Conservation (phyloP, 2,113 vertebrate species). For the Lamprologus lemairii region DNA sequence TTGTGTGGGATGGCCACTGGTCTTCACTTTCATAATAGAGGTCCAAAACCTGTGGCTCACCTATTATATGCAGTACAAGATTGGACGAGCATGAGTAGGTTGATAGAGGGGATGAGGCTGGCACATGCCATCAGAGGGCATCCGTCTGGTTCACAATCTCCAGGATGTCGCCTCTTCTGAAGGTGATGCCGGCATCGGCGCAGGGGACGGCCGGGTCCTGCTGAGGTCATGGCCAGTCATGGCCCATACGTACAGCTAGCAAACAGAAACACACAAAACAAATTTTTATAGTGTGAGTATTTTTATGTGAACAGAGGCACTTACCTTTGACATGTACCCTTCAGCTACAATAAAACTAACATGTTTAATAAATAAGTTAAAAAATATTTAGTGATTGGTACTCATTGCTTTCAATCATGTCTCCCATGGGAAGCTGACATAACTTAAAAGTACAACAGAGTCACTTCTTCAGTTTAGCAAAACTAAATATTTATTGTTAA, state of each 20-base stretch:
- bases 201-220: not conserved
- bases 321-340: not conserved
- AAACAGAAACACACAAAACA: not conserved
- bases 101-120: constrained; percentile 80
- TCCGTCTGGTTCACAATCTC: constrained; percentile 95
- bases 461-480: not conserved
- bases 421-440: not conserved
- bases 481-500: not conserved
- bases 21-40: not conserved
- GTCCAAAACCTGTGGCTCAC: not conserved
- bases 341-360: not conserved
- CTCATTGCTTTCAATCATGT: not conserved
- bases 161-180: constrained; percentile 79
- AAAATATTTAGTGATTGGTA: not conserved
- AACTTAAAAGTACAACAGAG: not conserved
- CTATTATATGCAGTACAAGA: not conserved
- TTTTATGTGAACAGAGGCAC: not conserved
- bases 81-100: not conserved
- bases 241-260: not conserved
- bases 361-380: not conserved
- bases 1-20: not conserved
- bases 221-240: not conserved
- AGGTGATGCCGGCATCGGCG: not conserved
- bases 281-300: not conserved
- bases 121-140: constrained; percentile 89